Percentiles rank a stretch among this genome's conserved stretches.
These are phyloP conservation scores for Contarinia nasturtii DNA, from an alignment of 1,140 invertebrate genomes.

Conservation along the genomic window DNA sequence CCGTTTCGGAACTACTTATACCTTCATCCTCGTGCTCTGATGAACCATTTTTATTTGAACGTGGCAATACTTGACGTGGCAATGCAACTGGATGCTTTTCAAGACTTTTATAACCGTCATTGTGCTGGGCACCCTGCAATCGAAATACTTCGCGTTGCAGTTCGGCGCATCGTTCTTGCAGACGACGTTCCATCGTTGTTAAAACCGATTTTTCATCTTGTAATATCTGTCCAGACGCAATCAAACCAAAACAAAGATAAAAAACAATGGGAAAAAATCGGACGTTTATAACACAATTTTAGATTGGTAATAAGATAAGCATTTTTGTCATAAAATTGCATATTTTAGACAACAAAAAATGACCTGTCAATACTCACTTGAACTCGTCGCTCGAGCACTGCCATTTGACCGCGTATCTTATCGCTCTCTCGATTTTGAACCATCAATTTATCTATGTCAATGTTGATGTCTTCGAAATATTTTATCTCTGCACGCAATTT, in stretches of 20 bases:
- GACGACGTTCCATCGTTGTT: slow-evolving; percentile 52
- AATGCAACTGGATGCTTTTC: slow-evolving; percentile 19
- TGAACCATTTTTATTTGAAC: slow-evolving; percentile 26
- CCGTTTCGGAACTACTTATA: slow-evolving; percentile 57
- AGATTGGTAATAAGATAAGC: no score
- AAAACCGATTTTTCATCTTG: slow-evolving; percentile 60
- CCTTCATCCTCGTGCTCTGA: slow-evolving; percentile 68
- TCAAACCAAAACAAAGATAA: not conserved
- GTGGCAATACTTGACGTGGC: slow-evolving; percentile 17
- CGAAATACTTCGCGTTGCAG: slow-evolving; percentile 35
- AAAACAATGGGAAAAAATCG: not conserved
- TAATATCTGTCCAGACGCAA: slow-evolving; percentile 32
- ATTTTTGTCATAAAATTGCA: no score
- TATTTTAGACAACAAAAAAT: no score
- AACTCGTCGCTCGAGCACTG: slow-evolving; percentile 46
- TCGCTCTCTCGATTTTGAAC: slow-evolving; percentile 19
- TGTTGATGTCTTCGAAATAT: slow-evolving; percentile 45
- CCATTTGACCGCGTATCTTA: slow-evolving; percentile 30
- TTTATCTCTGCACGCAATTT: slow-evolving; percentile 42
- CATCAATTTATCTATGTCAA: slow-evolving; percentile 41
- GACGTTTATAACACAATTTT: not conserved
- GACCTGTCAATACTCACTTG: slow-evolving; percentile 33
- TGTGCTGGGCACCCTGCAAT: slow-evolving; percentile 18
- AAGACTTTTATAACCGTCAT: slow-evolving; percentile 17
- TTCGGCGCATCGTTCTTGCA: slow-evolving; percentile 52